Conservation (phyloP, 2,113 vertebrate genomes). For the Bathybates hornii region DNA sequence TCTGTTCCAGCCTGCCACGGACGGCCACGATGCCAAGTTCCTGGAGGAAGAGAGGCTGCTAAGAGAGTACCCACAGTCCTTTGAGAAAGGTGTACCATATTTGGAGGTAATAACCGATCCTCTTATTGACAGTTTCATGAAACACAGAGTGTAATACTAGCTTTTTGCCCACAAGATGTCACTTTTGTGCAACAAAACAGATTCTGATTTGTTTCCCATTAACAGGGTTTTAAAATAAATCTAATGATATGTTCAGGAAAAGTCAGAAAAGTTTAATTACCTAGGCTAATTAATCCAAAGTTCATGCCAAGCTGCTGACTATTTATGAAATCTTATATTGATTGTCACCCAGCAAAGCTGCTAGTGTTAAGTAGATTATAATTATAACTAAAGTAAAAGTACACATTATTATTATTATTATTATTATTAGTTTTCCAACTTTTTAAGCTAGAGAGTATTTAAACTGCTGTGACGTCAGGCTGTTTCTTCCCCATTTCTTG, state of each 20-base stretch:
- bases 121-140: neutral
- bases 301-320: neutral
- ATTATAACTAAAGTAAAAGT: neutral
- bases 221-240: neutral
- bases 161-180: neutral
- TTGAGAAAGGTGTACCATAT: conserved; percentile 91
- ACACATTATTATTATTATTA: neutral
- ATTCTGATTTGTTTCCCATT: neutral
- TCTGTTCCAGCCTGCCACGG: conserved; percentile 89
- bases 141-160: neutral
- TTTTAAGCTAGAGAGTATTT: neutral
- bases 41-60: conserved; percentile 87
- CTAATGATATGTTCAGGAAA: neutral
- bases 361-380: rapidly evolving
- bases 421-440: neutral
- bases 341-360: neutral
- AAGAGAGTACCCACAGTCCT: conserved; percentile 88
- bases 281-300: neutral
- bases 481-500: neutral
- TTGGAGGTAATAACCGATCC: conserved; percentile 74
- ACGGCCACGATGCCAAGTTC: conserved; percentile 89
- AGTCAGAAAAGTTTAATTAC: neutral
- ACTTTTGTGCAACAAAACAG: neutral
- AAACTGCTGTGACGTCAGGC: neutral
- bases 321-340: neutral